A percentile compares a stretch with the other conserved stretches of the same genome.
Evolutionary conservation across 1,140 invertebrate species (phyloP).

Genomic region (Samia ricini): DNA sequence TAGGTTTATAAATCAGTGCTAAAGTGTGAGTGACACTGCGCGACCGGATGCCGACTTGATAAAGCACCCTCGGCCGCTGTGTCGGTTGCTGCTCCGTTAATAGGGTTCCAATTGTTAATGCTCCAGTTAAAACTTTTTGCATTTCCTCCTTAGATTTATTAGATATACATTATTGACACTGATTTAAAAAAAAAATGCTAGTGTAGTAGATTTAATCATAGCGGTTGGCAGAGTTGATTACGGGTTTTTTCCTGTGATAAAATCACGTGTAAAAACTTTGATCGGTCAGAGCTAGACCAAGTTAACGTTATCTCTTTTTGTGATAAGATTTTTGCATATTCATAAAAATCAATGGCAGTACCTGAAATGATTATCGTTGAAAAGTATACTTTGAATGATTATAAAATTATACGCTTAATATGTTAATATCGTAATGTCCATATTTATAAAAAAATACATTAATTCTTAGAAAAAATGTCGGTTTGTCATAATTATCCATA

Average conservation of each 20-base stretch:
- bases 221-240: neutral
- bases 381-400: neutral
- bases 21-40: slow-evolving; percentile 43
- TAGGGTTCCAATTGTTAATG: no score
- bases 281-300: no score
- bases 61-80: slow-evolving; percentile 18
- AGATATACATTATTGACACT: no score
- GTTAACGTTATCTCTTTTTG: slow-evolving; percentile 1
- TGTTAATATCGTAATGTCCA: no score
- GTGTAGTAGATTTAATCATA: no score
- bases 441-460: no score
- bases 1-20: slow-evolving; percentile 33
- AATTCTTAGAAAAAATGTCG: no score
- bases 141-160: no score
- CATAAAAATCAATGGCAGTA: slow-evolving; percentile 1
- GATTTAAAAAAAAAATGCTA: no score
- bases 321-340: neutral
- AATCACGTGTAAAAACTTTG: neutral
- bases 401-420: no score
- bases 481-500: no score
- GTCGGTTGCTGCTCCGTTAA: neutral
- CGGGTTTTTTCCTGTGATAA: neutral
- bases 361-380: neutral
- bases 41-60: slow-evolving; percentile 26
- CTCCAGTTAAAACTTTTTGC: no score